Evolutionary conservation across 2,113 vertebrate species (phyloP), one percentile per base, ranked within the genome.

Genomic region (Egretta garzetta): DNA sequence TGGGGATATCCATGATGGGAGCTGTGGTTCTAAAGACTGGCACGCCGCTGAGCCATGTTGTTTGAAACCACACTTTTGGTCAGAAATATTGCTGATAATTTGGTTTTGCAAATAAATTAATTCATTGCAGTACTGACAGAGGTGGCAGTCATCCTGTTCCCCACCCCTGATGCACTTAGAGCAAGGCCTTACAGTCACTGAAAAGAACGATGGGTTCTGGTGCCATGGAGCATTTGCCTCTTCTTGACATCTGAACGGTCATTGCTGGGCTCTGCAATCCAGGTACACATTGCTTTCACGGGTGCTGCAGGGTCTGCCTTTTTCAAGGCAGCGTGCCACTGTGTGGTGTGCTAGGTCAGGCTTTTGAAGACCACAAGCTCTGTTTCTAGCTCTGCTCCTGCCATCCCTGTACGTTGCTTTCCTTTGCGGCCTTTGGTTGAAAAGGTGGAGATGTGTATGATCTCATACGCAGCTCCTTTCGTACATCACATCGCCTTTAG

Each of bases 401-500:
- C 67, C 28, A 15, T n/a, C 30, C 24, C 43, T 30, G 8, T 28
- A 4, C 0, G 0, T 22, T 21, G 27, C 21, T 86, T 74, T 86
- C 21, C 33, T 92, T 73, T 76, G 49, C 4, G 6, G 27, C 2
- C 50, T 76, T 33, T 33, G 20, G 1, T 4, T 77, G 88, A 33
- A 53, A 79, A 80, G 59, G 50, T 56, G 41, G 59, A 27, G 45
- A 4, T 39, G 33, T 39, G 30, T 43, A 14, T 53, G 50, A 12
- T 47, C 19, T 63, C 32, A 1, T 27, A 3, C 12, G 35, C 66
- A 33, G 19, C 73, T 85, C 43, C 76, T 91, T 66, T 58, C 11
- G 0, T 24, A 28, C 0, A 0, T 43, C 16, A 1, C 6, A 0
- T 8, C 37, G 47, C 60, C n/a, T 60, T 60, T 19, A 14, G 52